Conservation (phyloP, 2,888 invertebrate genomes). For the Stenolophus ochropezus region DNA sequence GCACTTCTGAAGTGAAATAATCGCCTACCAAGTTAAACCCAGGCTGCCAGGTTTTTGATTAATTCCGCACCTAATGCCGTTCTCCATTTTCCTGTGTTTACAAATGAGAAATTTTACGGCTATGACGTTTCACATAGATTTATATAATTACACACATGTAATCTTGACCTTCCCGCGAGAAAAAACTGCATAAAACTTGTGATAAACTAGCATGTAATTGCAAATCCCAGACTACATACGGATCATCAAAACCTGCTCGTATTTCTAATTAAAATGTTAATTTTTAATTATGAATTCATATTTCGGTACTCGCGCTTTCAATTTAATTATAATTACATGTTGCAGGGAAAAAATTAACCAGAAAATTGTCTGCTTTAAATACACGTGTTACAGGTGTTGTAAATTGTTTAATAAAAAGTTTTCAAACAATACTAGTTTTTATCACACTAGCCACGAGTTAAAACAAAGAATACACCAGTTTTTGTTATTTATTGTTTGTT, state of each 20-base stretch:
- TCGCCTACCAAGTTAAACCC: not conserved
- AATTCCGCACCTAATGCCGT: not conserved
- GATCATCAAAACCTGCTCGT: not conserved
- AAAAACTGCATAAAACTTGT: slow-evolving; percentile 1
- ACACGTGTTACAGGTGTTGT: no score
- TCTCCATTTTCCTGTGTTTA: not conserved
- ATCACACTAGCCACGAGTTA: no score
- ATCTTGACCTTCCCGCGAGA: not conserved
- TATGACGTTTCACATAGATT: not conserved
- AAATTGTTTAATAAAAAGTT: no score
- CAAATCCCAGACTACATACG: not conserved
- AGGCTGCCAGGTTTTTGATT: not conserved
- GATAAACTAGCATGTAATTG: slow-evolving; percentile 7
- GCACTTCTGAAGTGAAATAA: not conserved
- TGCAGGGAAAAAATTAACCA: not conserved
- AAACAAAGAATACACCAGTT: no score
- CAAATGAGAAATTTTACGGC: not conserved
- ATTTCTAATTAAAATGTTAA: slow-evolving; percentile 8
- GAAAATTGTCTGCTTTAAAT: not conserved
- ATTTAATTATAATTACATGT: slow-evolving; percentile 3
- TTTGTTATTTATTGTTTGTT: no score
- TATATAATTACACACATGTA: slow-evolving; percentile 4
- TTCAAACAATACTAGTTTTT: no score
- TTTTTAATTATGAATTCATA: slow-evolving; percentile 6
- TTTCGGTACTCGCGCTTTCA: slow-evolving; percentile 5